Base-by-base conservation (phyloP, 2,113 vertebrate genomes). In the Epinephelus cyanopodus region DNA sequence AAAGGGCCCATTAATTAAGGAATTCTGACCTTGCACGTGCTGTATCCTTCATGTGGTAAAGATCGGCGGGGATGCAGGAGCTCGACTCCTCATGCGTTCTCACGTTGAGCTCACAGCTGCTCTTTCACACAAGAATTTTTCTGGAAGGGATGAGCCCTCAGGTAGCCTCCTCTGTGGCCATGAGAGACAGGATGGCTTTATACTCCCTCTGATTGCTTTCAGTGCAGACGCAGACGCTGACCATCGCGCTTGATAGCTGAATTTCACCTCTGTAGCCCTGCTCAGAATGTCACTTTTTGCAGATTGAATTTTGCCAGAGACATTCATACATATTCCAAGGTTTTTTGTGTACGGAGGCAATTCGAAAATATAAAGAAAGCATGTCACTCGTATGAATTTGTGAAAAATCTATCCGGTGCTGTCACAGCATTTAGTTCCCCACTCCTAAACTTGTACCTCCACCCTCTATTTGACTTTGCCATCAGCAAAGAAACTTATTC, bases 171-270 rank as follows among this genome's bases (percentile, higher is more conserved):
- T 61, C 39, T 42, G 87, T 80, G 89, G 67, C 90, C 81, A 19
- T 83, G 83, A 85, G 82, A 89, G 68, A 68, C 79, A 67, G 73
- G 62, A 14, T 1, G 25, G 67, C 73, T 77, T 88, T 82, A 80
- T 88, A 39, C 70, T 79, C 52, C 12, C 52, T 42, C 76, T 91
- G 87, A 85, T 89, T 87, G 79, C 70, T 87, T 89, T 82, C 75
- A 67, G 81, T 50, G 33, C 74, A 77, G 45, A 87, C 21, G 39
- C 67, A 80, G 65, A 58, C 68, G 45, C 58, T 37, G 70, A 45
- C 80, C 81, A 74, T 88, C 66, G 21, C 25, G 77, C 81, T 68
- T 39, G 57, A 75, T 57, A 54, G 66, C 72, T 81, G 68, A 48
- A 64, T 87, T 75, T 81, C 75, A 83, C 77, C 70, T 77, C 15